Base-by-base conservation (phyloP, 2,888 invertebrate species). In the Cataglyphis altisquamis region DNA sequence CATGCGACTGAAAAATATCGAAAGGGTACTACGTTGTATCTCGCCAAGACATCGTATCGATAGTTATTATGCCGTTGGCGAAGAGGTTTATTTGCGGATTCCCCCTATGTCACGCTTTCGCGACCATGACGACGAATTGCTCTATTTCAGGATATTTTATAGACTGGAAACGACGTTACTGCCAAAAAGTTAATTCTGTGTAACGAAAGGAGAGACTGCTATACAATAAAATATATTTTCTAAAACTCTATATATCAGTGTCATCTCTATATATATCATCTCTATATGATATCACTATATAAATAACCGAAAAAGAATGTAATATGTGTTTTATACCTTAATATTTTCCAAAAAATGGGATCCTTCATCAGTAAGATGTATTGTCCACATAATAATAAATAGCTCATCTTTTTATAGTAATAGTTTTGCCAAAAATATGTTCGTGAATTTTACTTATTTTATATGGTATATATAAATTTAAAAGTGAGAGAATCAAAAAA, bases 101-200 rank as follows among this genome's bases (percentile, higher is more conserved):
- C 57, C 10, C 3, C 15, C 15, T 10, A 10, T 75, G 62, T 81
- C 63, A 63, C 60, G 63, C 21, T 81, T 62, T 75, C 63, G 77
- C 60, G 72, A 41, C 45, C 73, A 21, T 72, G 78, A 72, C 70
- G 60, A 60, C 66, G 29, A 63, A 70, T 87, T 63, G 48, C 63
- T 84, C 82, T 87, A 87, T 90, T 90, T 90, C 78, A 68, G 48
- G 85, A 81, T 10, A 57, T 86, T 86, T 86, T 85, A 83, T 84
- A 87, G 74, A 80, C 73, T 80, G 78, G 78, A 80, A 45, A 60
- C 45, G 25, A 10, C n/a, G 45, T 60, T 72, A 72, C 21, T 80
- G 78, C 78, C 78, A 80, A 73, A 72, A 45, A 60, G 78, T 72
- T 80, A 80, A 80, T 80, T 80, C 36, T 36, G 70, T 10, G 32